A percentile compares a stretch with the other conserved stretches of the same genome.
Conservation (phyloP, 2,888 invertebrate species). For the Parnassius mnemosyne region DNA sequence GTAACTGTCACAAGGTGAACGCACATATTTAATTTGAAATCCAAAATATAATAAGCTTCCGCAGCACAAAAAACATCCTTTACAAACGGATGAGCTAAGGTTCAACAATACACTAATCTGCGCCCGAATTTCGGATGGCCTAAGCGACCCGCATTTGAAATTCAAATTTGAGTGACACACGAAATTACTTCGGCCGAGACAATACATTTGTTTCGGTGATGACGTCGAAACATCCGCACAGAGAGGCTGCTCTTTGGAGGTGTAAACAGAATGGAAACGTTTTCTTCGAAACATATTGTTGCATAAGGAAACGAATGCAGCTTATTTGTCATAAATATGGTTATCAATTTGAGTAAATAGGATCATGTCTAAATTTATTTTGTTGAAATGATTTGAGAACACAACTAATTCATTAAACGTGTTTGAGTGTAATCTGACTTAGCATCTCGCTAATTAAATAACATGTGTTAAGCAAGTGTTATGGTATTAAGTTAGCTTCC, state of each 20-base stretch:
- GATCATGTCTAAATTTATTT: too few species aligned
- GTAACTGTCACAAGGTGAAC: too few species aligned
- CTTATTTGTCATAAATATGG: slow-evolving; percentile 1
- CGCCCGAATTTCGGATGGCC: slow-evolving; percentile 39
- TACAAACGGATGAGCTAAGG: slow-evolving; percentile 24
- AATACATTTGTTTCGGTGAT: slow-evolving; percentile 38
- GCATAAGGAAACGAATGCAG: slow-evolving; percentile 21
- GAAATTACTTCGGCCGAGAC: slow-evolving; percentile 44
- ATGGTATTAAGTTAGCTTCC: too few species aligned
- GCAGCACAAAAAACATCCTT: slow-evolving; percentile 6
- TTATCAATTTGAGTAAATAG: neutral
- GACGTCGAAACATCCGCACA: slow-evolving; percentile 30
- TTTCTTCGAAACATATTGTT: slow-evolving; percentile 29
- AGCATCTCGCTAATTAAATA: too few species aligned
- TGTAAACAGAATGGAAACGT: slow-evolving; percentile 28
- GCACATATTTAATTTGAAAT: too few species aligned
- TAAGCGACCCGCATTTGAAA: slow-evolving; percentile 49
- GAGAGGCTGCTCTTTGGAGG: slow-evolving; percentile 9
- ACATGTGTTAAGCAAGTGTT: too few species aligned
- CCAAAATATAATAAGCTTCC: neutral
- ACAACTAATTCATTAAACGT: too few species aligned
- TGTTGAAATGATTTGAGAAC: too few species aligned
- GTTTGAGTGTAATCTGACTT: too few species aligned
- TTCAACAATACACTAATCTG: slow-evolving; percentile 39
- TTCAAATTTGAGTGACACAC: slow-evolving; percentile 67